Base-by-base conservation (phyloP, 92 coral and sea anemone genomes). In the Epizoanthus stellaris region DNA sequence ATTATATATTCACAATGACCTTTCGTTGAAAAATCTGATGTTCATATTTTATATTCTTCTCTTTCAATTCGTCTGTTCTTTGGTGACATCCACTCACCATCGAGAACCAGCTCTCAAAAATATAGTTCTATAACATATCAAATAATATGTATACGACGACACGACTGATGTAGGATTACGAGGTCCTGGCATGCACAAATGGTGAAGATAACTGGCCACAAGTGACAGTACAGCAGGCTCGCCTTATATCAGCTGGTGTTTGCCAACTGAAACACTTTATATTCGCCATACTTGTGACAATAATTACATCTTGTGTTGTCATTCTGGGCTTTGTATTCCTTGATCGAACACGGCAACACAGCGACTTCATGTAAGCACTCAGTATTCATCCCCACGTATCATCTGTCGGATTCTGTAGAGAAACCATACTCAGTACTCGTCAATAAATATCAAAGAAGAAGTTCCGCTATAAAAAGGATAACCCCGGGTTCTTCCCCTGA, bases 341-440 rank as follows among this genome's bases (percentile, higher is more conserved):
- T 65, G 11, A 25, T 65, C 70, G 14, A 25, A 65, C 54, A 49
- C 11, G 10, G 70, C 0, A 65, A 38, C 70, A 65, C 38, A 65
- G 38, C 42, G 34, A 23, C 70, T 66, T 66, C 38, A 66, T 66
- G 42, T 38, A 66, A 65, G 34, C 75, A 43, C 43, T 70, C 75
- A 70, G 75, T 70, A 70, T 16, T 70, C 75, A 19, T 70, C 75
- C 30, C 75, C 75, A 38, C 75, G 75, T 8, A 70, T 70, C 75
- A 70, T 70, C 75, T 70, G 75, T 70, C 75, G 49, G 75, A 70
- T 70, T 49, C 75, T 70, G 19, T 23, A 38, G 43, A 70, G 43
- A 40, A 70, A 16, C 9, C 8, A 70, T 52, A 5, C 52, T 45
- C 52, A 45, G 52, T 45, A 45, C 52, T 0, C 52, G 6, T 45